These are phyloP conservation scores for Hemicrepidius hirtus DNA, from an alignment of 2,888 invertebrate genomes.

Conservation along the genomic window DNA sequence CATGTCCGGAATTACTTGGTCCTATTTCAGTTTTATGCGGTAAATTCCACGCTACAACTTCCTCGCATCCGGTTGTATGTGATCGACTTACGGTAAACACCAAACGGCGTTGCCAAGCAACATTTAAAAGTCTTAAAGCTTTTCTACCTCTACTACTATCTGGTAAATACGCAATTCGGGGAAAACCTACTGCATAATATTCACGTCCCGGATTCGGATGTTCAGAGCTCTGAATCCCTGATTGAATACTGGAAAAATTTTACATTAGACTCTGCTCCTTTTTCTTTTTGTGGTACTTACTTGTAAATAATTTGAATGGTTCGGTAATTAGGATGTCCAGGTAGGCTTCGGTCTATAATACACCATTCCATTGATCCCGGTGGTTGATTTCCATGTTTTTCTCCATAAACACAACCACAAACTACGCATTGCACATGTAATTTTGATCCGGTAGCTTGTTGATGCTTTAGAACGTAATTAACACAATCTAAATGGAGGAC, in stretches of 20 bases:
- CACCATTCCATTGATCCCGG: constrained; percentile 89
- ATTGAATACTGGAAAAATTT: constrained; percentile 81
- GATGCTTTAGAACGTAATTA: constrained; percentile 82
- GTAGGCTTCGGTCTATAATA: constrained; percentile 80
- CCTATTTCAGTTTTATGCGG: constrained; percentile 89
- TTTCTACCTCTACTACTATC: constrained; percentile 87
- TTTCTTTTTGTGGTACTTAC: constrained; percentile 72
- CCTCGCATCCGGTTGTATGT: constrained; percentile 91
- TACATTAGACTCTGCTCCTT: background rate
- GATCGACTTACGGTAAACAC: constrained; percentile 92
- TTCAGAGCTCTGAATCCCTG: constrained; percentile 86
- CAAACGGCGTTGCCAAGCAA: constrained; percentile 88
- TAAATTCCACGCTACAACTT: constrained; percentile 95
- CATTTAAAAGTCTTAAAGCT: constrained; percentile 83
- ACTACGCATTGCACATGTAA: constrained; percentile 90
- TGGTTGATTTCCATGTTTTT: constrained; percentile 87
- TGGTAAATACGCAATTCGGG: constrained; percentile 87
- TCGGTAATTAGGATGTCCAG: constrained; percentile 80
- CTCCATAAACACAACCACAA: constrained; percentile 90
- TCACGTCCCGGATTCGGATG: constrained; percentile 89
- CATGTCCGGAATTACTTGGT: constrained; percentile 74
- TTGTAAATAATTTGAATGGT: constrained; percentile 90
- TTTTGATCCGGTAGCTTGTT: constrained; percentile 72
- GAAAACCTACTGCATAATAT: constrained; percentile 93
- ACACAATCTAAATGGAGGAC: constrained; percentile 88